phyloP scores from a whole-genome alignment of 1,140 invertebrate genomes.

The Drosophila nigromelanica region DNA sequence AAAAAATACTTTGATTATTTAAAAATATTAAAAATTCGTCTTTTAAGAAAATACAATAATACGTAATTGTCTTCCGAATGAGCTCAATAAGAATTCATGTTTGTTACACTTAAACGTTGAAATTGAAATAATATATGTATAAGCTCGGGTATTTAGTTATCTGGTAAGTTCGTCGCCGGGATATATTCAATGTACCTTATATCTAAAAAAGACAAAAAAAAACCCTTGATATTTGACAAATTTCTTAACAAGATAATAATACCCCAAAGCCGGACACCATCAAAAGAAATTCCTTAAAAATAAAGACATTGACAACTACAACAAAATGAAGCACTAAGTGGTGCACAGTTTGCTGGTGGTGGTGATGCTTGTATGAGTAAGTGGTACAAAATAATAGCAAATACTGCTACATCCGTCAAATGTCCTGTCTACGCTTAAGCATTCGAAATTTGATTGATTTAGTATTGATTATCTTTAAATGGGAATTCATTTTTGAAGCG shows the following conservation, averaged over 20 bases:
- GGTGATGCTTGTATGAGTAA: not conserved
- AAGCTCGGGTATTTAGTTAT: too few relatives aligned
- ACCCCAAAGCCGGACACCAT: slow-evolving; percentile 17
- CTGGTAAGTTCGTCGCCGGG: not conserved
- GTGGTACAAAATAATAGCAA: not conserved
- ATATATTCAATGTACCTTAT: not conserved
- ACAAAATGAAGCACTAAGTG: not conserved
- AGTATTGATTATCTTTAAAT: slow-evolving; percentile 10
- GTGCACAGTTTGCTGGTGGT: not conserved
- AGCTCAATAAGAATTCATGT: too few relatives aligned
- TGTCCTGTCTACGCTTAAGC: slow-evolving; percentile 6
- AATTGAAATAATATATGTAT: too few relatives aligned
- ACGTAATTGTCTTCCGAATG: too few relatives aligned
- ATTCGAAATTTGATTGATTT: slow-evolving; percentile 31
- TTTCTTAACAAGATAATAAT: not conserved
- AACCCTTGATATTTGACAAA: not conserved
- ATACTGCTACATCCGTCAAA: not conserved
- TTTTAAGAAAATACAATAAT: too few relatives aligned
- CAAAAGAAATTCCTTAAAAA: slow-evolving; percentile 32
- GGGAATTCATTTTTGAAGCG: slow-evolving; percentile 20
- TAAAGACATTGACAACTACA: slow-evolving; percentile 3
- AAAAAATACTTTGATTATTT: too few relatives aligned
- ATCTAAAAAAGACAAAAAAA: not conserved
- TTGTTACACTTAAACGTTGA: too few relatives aligned
- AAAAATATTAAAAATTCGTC: too few relatives aligned